Conservation (phyloP, 2,113 vertebrate species). For the Chaetops frenatus region DNA sequence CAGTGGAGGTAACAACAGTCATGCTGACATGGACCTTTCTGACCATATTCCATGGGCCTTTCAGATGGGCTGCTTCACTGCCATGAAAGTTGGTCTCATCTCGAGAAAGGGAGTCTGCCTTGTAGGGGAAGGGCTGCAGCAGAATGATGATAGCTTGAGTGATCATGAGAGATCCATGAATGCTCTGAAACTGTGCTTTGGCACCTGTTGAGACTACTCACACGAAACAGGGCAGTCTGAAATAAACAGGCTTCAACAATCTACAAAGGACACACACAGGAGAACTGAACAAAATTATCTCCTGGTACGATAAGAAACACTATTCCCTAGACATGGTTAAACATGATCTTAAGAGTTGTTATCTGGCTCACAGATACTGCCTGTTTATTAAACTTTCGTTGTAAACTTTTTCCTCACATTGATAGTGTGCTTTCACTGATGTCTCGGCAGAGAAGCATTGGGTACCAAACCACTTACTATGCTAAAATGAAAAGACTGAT, state of each 20-base stretch:
- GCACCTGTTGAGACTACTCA: neutral
- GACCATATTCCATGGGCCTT: neutral
- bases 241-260: neutral
- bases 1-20: neutral
- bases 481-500: neutral
- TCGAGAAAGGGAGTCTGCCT: accelerated
- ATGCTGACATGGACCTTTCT: neutral
- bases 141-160: neutral
- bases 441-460: neutral
- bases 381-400: neutral
- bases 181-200: neutral
- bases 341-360: neutral
- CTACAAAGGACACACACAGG: neutral
- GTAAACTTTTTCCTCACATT: neutral
- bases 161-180: neutral
- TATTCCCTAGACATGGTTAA: neutral
- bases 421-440: neutral
- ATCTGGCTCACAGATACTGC: neutral
- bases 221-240: neutral
- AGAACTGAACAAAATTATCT: neutral
- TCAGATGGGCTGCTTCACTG: neutral
- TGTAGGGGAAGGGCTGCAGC: neutral
- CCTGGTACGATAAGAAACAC: neutral
- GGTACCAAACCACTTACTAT: neutral
- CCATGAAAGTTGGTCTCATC: neutral